phyloP scores from a whole-genome alignment of 2,797 vertebrate species.

The Odontamblyopus lacepedii region DNA sequence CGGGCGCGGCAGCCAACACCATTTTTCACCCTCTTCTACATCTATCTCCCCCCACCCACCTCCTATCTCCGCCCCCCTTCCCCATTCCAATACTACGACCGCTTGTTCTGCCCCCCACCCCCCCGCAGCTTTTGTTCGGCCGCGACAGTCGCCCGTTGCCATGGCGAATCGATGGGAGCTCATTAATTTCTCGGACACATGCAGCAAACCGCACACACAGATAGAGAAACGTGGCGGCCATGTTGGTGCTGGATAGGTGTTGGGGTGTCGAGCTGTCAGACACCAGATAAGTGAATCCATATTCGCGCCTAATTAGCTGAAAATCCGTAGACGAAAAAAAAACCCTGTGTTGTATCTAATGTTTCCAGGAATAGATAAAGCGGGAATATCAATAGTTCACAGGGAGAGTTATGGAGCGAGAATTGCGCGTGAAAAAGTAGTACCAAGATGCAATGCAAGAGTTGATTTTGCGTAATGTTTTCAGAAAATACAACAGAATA shows the following conservation, averaged over 20 bases:
- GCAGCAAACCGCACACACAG: background rate
- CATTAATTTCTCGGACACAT: conserved; percentile 45
- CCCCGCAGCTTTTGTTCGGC: conserved; percentile 58
- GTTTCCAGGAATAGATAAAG: conserved; percentile 10
- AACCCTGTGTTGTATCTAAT: background rate
- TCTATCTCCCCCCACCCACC: background rate
- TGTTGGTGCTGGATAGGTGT: conserved; percentile 46
- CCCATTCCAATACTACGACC: conserved; percentile 15
- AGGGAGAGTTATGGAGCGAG: background rate
- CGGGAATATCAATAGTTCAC: background rate
- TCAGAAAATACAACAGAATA: no score
- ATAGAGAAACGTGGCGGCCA: conserved; percentile 4
- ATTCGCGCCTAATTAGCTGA: conserved; percentile 71
- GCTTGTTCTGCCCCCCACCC: conserved; percentile 33
- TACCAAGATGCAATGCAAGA: background rate
- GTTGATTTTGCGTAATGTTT: no score
- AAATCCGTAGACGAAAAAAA: conserved; percentile 32
- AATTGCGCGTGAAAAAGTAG: background rate
- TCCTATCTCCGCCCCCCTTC: background rate
- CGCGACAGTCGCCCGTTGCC: conserved; percentile 67
- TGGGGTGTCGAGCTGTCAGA: conserved; percentile 41
- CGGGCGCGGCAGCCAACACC: background rate
- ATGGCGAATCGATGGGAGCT: conserved; percentile 73
- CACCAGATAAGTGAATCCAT: conserved; percentile 72
- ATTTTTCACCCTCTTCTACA: background rate